These are phyloP conservation scores for Parus major DNA, from an alignment of 2,113 vertebrate species.

Conservation along the genomic window DNA sequence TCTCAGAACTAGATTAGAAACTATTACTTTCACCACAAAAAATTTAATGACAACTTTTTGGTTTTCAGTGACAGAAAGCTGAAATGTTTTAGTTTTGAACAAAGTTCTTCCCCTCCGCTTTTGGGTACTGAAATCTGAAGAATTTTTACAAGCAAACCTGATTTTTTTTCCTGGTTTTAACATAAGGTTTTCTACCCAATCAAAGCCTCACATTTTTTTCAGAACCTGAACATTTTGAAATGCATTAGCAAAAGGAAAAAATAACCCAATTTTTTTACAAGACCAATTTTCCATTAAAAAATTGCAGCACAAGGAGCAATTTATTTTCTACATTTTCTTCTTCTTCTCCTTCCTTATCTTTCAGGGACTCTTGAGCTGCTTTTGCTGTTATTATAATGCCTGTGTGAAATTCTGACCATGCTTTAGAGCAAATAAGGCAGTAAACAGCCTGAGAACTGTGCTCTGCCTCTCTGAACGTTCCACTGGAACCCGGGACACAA, in stretches of 20 bases:
- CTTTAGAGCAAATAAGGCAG: background rate
- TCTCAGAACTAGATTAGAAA: conserved; percentile 61
- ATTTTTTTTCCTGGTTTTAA: conserved; percentile 4
- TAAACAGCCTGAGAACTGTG: background rate
- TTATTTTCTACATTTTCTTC: background rate
- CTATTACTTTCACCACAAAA: conserved; percentile 60
- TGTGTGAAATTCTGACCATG: background rate
- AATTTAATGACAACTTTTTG: conserved; percentile 48
- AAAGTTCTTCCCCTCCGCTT: background rate
- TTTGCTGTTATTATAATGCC: background rate
- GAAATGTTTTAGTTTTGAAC: conserved; percentile 45
- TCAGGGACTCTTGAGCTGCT: background rate
- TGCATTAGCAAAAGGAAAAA: background rate
- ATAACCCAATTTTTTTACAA: background rate
- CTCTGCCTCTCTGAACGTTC: background rate
- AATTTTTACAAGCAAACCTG: conserved; percentile 55
- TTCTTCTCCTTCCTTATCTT: background rate
- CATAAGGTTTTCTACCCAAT: background rate
- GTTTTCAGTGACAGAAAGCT: conserved; percentile 43
- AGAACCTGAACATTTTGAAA: background rate
- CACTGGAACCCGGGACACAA: background rate
- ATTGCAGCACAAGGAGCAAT: background rate
- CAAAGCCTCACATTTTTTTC: background rate
- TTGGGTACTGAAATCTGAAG: conserved; percentile 35
- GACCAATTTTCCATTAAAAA: background rate